phyloP scores from a whole-genome alignment of 2,797 vertebrate genomes.

The Pygocentrus nattereri region DNA sequence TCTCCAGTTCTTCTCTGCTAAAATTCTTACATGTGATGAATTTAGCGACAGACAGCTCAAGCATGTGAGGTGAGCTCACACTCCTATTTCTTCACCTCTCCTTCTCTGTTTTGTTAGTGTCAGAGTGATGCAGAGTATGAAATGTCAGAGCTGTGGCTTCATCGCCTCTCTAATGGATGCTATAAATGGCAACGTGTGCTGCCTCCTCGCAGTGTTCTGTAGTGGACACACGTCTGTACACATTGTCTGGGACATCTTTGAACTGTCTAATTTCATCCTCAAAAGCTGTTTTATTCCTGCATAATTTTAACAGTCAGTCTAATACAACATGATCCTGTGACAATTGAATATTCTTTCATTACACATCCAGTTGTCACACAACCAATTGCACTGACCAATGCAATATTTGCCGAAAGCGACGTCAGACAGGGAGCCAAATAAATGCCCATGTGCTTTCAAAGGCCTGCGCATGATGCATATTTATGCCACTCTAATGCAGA shows the following conservation, averaged over 20 bases:
- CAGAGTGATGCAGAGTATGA: not conserved
- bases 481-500: slow-evolving; percentile 52
- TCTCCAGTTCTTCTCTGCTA: too few relatives aligned
- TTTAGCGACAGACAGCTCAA: too few relatives aligned
- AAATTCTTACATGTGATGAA: too few relatives aligned
- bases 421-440: slow-evolving; percentile 38
- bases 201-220: too few relatives aligned
- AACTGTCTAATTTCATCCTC: not conserved
- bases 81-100: too few relatives aligned
- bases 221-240: not conserved
- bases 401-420: slow-evolving; percentile 47
- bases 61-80: too few relatives aligned
- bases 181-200: not conserved
- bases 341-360: slow-evolving; percentile 10
- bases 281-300: not conserved
- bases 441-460: slow-evolving; percentile 40
- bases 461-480: slow-evolving; percentile 52
- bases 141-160: slow-evolving; percentile 11
- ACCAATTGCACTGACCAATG: slow-evolving; percentile 48
- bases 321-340: not conserved
- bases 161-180: slow-evolving; percentile 11
- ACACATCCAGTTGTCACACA: slow-evolving; percentile 11
- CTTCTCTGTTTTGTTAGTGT: not conserved
- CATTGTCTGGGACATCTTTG: not conserved
- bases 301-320: not conserved